Evolutionary conservation across 2,113 vertebrate genomes (phyloP), one percentile per base, ranked within the genome.

Genomic region (Misgurnus mizolepis): DNA sequence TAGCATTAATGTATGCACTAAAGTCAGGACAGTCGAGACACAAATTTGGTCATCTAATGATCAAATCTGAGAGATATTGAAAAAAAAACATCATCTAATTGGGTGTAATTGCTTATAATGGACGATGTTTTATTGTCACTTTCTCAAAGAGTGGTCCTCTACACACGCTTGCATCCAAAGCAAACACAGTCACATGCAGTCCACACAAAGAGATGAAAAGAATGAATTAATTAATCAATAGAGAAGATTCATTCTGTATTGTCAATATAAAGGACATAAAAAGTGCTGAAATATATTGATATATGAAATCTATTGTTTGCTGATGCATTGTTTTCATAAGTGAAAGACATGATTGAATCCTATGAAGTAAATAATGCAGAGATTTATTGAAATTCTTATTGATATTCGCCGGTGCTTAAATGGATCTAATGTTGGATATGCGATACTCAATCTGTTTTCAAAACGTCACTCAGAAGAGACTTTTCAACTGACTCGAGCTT

Each of bases 81-180:
- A 80, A 80, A 34, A 34, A 34, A 74, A 74, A 68, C 73, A 82
- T 84, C 15, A 79, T 82, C 68, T 80, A 82, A 86, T 84, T 86
- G 74, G 74, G 60, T 78, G 68, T 83, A 84, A 86, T 86, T 80
- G 77, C 80, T 62, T 71, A 82, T 86, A 84, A 79, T 6, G 55
- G 68, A 64, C 67, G 45, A 81, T 62, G 68, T 78, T 86, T 82
- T 84, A 86, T 86, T 86, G 70, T 64, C 73, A 74, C 80, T 68
- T 82, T 86, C 78, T 84, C 80, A 61, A 81, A 84, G 78, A 77
- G 68, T 67, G 75, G 64, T 74, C 75, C 22, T 65, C n/a, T 27
- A 58, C 69, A 61, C 56, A 79, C 67, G 79, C 67, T 71, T 62
- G 69, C 70, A 66, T 74, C 70, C 27, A 34, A 34, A 34, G 2